These are phyloP conservation scores for Leistus spinibarbis DNA, from an alignment of 2,888 invertebrate genomes.

Conservation along the genomic window DNA sequence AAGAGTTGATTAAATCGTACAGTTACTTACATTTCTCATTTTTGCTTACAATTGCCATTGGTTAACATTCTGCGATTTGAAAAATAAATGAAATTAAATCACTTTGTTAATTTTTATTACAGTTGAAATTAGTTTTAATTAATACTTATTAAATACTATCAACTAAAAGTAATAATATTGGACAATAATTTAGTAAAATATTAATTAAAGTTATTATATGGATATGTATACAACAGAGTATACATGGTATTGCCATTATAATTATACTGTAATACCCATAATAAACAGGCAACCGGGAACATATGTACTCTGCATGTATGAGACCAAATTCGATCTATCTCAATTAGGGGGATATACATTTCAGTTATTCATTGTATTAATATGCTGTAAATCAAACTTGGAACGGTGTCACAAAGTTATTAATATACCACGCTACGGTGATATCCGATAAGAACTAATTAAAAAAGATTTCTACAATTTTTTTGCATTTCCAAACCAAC, in stretches of 20 bases:
- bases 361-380: not conserved
- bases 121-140: too few relatives aligned
- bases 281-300: not conserved
- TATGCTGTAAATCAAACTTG: not conserved
- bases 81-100: too few relatives aligned
- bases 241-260: not conserved
- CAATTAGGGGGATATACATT: not conserved
- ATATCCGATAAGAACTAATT: not conserved
- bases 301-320: not conserved
- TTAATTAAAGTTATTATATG: not conserved
- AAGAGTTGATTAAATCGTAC: too few relatives aligned
- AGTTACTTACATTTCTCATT: too few relatives aligned
- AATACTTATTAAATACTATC: too few relatives aligned
- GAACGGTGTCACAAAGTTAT: not conserved
- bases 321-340: not conserved
- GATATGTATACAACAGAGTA: not conserved
- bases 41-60: too few relatives aligned
- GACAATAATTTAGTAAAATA: not conserved
- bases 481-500: not conserved
- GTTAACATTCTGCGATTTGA: too few relatives aligned
- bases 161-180: too few relatives aligned
- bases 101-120: too few relatives aligned
- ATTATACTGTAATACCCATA: not conserved
- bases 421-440: not conserved
- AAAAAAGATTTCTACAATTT: not conserved